Evolutionary conservation across 2,113 vertebrate species (phyloP), one percentile per base, ranked within the genome.

Genomic region (Thamnaconus septentrionalis): DNA sequence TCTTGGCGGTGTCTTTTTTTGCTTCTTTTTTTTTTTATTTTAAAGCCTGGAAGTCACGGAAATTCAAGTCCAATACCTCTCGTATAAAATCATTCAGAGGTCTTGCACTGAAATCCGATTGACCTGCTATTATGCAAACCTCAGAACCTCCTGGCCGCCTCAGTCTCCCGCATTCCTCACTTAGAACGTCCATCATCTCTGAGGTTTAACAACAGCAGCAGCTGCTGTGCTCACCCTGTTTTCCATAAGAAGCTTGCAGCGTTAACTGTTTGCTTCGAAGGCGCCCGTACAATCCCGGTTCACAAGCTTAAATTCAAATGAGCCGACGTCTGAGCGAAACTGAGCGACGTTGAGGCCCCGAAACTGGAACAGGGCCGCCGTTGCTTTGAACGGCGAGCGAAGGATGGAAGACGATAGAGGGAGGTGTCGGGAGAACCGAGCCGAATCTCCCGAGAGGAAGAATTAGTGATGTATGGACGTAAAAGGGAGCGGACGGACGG

Each of bases 71-170:
- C 63, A 73, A 51, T 53, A 60, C n/a, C 65, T 67, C 66, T 79
- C 61, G 52, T 78, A 59, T 68, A 63, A 76, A 81, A 76, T 69
- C 69, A 61, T 69, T 70, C 61, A 65, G 18, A 71, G 67, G 60
- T 31, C 54, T 64, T 66, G 71, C 64, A 66, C 75, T 73, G 61
- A 75, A 79, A 81, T 70, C 59, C 69, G 66, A 76, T 64, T 74
- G 80, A 83, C 69, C 77, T 80, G 64, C 80, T 45, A 85, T 83
- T 80, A 80, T 64, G 46, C 44, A 71, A 83, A 84, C 85, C 81
- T 47, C 65, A 79, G 83, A 84, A 58, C 62, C 66, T 75, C 60
- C 53, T 74, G 10, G 42, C 57, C 71, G 80, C 71, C 76, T 75
- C 31, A 41, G 31, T 69, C 55, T 7, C 61, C 55, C 44, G 46